Evolutionary conservation across 2,888 invertebrate species (phyloP).

Genomic region (Rhimphoctona megacephalus): DNA sequence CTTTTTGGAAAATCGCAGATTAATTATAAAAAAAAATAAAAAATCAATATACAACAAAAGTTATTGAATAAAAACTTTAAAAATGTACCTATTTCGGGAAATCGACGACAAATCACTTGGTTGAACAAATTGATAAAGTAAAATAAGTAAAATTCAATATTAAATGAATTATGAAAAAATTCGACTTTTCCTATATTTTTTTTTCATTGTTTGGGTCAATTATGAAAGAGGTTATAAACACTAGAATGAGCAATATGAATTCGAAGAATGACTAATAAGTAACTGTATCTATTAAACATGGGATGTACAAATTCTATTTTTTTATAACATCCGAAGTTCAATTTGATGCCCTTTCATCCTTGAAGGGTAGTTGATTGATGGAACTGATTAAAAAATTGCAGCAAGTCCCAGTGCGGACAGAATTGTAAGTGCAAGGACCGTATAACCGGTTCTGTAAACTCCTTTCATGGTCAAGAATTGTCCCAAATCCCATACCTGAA

Average conservation of each 20-base stretch:
- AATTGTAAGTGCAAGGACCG: conserved; percentile 85
- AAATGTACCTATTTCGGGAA: neutral
- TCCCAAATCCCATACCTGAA: conserved; percentile 92
- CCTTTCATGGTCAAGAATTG: conserved; percentile 90
- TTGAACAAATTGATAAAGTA: neutral
- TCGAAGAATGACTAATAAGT: conserved; percentile 53
- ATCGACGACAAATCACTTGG: neutral
- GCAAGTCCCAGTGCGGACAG: conserved; percentile 85
- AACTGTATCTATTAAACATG: conserved; percentile 59
- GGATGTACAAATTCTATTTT: conserved; percentile 28
- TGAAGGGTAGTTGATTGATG: neutral
- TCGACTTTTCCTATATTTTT: neutral
- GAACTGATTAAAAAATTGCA: conserved; percentile 79
- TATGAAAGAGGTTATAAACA: neutral
- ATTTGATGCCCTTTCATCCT: neutral
- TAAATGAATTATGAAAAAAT: neutral
- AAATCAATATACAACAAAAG: no score
- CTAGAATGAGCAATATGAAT: conserved; percentile 11
- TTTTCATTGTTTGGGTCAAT: neutral
- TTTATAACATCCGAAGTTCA: neutral
- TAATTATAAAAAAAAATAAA: no score
- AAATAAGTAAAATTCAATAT: neutral
- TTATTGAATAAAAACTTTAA: neutral
- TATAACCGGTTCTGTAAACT: conserved; percentile 91
- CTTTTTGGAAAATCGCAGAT: no score